Evolutionary conservation across 1,140 invertebrate species (phyloP).

Genomic region (Drosophila chauvacae): DNA sequence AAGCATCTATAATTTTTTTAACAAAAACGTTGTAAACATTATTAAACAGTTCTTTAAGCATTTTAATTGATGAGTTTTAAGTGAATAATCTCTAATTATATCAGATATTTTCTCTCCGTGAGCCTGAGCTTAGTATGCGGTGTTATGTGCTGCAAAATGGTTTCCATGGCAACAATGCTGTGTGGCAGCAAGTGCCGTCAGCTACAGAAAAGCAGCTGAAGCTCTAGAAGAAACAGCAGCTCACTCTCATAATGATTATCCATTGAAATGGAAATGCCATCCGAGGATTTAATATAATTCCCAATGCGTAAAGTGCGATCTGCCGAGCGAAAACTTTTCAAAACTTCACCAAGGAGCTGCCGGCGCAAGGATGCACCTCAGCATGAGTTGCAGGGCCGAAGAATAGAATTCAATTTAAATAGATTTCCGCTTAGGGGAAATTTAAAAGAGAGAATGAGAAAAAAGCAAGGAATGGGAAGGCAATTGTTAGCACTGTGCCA

Average conservation of each 20-base stretch:
- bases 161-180: constrained; percentile 54
- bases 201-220: constrained; percentile 33
- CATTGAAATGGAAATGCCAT: constrained; percentile 82
- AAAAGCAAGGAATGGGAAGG: constrained; percentile 30
- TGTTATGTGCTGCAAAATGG: constrained; percentile 53
- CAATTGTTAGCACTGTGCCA: constrained; percentile 71
- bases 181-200: constrained; percentile 54
- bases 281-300: constrained; percentile 83
- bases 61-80: neutral
- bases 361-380: constrained; percentile 52
- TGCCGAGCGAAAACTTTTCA: constrained; percentile 60
- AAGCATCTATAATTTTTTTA: neutral
- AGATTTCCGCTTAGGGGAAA: constrained; percentile 84
- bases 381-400: constrained; percentile 67
- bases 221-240: constrained; percentile 47
- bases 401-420: constrained; percentile 83
- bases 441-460: constrained; percentile 57
- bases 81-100: neutral
- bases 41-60: neutral
- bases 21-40: neutral
- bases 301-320: constrained; percentile 68
- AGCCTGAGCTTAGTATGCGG: constrained; percentile 5
- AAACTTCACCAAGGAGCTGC: constrained; percentile 39
- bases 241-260: constrained; percentile 82
- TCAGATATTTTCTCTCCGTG: neutral